Evolutionary conservation across 2,797 vertebrate species (phyloP), one percentile per base, ranked within the genome.

Genomic region (Enteromius viviparus): DNA sequence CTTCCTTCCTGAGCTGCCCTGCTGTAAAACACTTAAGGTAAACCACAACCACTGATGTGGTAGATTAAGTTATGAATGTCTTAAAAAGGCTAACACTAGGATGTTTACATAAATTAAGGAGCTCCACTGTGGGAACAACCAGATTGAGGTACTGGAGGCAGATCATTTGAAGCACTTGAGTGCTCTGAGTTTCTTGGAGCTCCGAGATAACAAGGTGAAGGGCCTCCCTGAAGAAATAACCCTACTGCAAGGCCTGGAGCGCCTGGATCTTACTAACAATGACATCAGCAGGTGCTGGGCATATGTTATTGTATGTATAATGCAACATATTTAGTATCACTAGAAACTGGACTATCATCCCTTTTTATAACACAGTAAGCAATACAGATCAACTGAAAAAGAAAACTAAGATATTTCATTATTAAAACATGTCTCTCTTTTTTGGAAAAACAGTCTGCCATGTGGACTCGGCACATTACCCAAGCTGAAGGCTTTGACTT

Each of bases 181-280:
- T 83, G 91, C 94, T 81, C 91, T 97, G 77, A 93, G 92, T 66
- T 93, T 96, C 15, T 82, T 97, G 87, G 96, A 97, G 83, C 92
- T 97, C 66, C 92, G 94, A 81, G 95, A 96, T 90, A 97, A 97
- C 89, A 97, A 96, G 87, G 91, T 97, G 85, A 96, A 94, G 87
- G 92, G 85, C 17, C 85, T 97, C 83, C 96, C 96, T 4, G 95
- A 96, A 84, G 96, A 97, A 88, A 94, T 97, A 53, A 84, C 91
- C 15, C 77, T 96, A 11, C 92, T 97, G 42, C 91, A 95, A 68
- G 93, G 92, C 76, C 89, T 97, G 91, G 95, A 97, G 89, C 91
- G 96, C 0, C 94, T 97, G 69, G 96, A 97, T 88, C 91, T 97
- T 14, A 87, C 93, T 77, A 97, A 97, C 92, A 97, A 97, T 89